phyloP scores from a whole-genome alignment of 64 coral and sea anemone species.

The Pocillopora verrucosa region DNA sequence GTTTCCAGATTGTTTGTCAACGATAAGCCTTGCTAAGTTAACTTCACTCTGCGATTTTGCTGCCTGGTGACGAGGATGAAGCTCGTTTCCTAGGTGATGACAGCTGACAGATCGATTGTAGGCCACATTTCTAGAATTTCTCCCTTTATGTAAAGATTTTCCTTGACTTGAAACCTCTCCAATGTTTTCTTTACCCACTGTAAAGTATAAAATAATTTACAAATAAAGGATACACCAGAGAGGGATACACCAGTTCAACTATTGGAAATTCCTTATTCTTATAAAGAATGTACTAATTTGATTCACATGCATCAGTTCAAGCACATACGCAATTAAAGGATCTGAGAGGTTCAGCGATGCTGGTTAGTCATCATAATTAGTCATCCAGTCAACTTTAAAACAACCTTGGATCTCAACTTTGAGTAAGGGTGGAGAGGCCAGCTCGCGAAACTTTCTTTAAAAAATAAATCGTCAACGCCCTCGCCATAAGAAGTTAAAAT shows the following conservation, averaged over 20 bases:
- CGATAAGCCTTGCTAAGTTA: conserved; percentile 4
- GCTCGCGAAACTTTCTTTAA: no score
- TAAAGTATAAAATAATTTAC: background rate
- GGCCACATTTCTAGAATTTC: background rate
- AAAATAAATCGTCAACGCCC: no score
- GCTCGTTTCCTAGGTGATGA: conserved; percentile 10
- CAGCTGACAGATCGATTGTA: conserved; percentile 17
- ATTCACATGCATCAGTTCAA: no score
- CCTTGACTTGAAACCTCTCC: background rate
- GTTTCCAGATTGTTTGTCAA: background rate
- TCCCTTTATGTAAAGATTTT: background rate
- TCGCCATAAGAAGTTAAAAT: background rate
- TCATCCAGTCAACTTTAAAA: no score
- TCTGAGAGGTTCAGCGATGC: no score
- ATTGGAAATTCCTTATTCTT: no score
- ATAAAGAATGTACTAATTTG: no score
- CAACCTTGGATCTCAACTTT: no score
- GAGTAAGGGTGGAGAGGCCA: no score
- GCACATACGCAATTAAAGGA: no score
- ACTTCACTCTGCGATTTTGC: conserved; percentile 4
- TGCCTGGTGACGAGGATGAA: background rate
- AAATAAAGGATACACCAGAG: background rate
- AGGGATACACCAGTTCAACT: background rate
- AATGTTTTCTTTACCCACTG: background rate
- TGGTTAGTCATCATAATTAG: no score